A percentile compares a stretch with the other conserved stretches of the same genome.
These are phyloP conservation scores for Gnathonemus echidnorhynchus DNA, from an alignment of 2,113 vertebrate genomes.

Conservation along the genomic window DNA sequence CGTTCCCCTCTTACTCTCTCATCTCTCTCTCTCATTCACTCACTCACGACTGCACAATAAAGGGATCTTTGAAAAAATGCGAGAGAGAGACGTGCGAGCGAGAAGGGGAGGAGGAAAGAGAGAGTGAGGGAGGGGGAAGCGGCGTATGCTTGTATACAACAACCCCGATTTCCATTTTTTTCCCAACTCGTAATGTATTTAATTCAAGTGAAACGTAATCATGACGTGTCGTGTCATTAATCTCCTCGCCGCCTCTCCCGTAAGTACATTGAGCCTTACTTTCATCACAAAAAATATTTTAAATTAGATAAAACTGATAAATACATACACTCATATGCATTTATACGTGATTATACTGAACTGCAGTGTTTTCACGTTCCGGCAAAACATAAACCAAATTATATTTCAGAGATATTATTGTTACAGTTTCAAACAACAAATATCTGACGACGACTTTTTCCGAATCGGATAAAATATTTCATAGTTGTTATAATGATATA, in stretches of 20 bases:
- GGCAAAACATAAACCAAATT: constrained; percentile 36
- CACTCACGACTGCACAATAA: constrained; percentile 58
- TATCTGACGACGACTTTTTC: constrained; percentile 48
- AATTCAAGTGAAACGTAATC: constrained; percentile 78
- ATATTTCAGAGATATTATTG: constrained; percentile 40
- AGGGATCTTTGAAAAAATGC: constrained; percentile 51
- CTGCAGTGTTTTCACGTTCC: constrained; percentile 21
- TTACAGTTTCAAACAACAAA: constrained; percentile 46
- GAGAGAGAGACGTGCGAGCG: constrained; percentile 43
- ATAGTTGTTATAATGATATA: constrained; percentile 27
- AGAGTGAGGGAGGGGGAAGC: constrained; percentile 56
- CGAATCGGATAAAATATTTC: constrained; percentile 34
- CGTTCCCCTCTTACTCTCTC: constrained; percentile 47
- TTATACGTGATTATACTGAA: constrained; percentile 37
- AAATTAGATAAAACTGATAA: constrained; percentile 39
- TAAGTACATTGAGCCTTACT: constrained; percentile 73
- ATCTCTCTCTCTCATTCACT: constrained; percentile 45
- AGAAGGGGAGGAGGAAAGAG: constrained; percentile 28
- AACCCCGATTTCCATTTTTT: constrained; percentile 61
- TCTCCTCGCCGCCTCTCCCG: constrained; percentile 72
- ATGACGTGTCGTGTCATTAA: constrained; percentile 78
- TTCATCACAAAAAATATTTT: constrained; percentile 59
- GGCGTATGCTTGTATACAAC: constrained; percentile 73
- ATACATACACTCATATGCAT: constrained; percentile 46
- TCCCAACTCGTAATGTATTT: constrained; percentile 76